These are phyloP conservation scores for Mus spretus DNA, from an alignment of 2,797 vertebrate species.

Conservation along the genomic window DNA sequence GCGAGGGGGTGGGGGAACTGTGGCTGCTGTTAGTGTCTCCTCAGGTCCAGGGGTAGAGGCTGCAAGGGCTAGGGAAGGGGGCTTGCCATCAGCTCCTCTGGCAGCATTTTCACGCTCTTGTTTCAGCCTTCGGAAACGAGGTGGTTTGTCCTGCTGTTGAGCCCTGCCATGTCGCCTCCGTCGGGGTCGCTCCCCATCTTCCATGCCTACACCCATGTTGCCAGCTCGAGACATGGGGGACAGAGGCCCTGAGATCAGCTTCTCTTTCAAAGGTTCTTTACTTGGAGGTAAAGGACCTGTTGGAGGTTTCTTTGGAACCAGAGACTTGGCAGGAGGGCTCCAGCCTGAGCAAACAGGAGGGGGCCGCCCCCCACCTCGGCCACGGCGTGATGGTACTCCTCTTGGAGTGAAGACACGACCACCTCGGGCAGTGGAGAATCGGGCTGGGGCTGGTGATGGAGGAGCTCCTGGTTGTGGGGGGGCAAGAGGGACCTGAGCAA, in stretches of 20 bases:
- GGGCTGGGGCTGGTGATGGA: constrained; percentile 77
- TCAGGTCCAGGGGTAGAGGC: constrained; percentile 76
- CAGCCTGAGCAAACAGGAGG: constrained; percentile 80
- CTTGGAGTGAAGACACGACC: constrained; percentile 96
- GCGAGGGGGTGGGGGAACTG: constrained; percentile 59
- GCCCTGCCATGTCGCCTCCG: constrained; percentile 93
- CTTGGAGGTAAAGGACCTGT: constrained; percentile 50
- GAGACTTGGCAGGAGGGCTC: constrained; percentile 82
- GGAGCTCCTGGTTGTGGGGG: constrained; percentile 38
- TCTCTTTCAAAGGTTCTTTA: constrained; percentile 82
- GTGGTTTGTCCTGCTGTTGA: constrained; percentile 97
- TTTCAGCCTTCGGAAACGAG: constrained; percentile 95
- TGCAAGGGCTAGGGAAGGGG: constrained; percentile 67
- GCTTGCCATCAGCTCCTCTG: constrained; percentile 86
- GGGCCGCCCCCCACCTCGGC: constrained; percentile 91
- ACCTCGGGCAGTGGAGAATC: constrained; percentile 82
- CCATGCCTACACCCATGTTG: constrained; percentile 60
- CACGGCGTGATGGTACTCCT: constrained; percentile 95
- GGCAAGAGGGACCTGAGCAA: constrained; percentile 72
- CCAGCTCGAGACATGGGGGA: constrained; percentile 64
- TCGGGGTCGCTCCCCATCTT: constrained; percentile 92
- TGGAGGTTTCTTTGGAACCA: constrained; percentile 81
- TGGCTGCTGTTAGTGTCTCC: constrained; percentile 46
- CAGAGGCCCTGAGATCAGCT: constrained; percentile 81
- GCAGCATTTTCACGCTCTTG: constrained; percentile 95